phyloP scores from a whole-genome alignment of 2,888 invertebrate species.

The Drosophila sordidapex region DNA sequence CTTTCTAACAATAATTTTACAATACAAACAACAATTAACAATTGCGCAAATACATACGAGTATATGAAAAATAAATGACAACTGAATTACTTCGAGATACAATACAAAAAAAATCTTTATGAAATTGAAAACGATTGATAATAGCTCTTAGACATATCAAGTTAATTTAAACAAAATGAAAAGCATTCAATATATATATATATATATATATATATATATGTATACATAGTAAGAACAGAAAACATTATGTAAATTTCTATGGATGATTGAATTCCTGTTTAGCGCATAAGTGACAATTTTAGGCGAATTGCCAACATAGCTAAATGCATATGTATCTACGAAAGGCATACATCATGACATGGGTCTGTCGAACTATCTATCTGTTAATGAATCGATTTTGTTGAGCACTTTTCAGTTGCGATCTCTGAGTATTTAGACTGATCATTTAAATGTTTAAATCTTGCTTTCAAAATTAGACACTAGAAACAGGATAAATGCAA shows the following conservation, averaged over 20 bases:
- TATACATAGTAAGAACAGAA: constrained; percentile 33
- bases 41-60: constrained; percentile 4
- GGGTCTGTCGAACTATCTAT: constrained; percentile 11
- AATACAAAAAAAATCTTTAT: constrained; percentile 58
- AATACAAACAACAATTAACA: constrained; percentile 7
- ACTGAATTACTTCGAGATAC: constrained; percentile 62
- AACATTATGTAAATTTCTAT: constrained; percentile 44
- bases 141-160: constrained; percentile 85
- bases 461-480: constrained; percentile 16
- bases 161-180: constrained; percentile 74
- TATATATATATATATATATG: constrained; percentile 37
- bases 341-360: constrained; percentile 9
- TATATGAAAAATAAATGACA: constrained; percentile 28
- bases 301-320: constrained; percentile 25
- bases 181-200: constrained; percentile 41
- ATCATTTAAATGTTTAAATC: constrained; percentile 34
- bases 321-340: constrained; percentile 35
- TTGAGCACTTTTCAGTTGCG: constrained; percentile 24
- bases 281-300: constrained; percentile 67
- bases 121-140: constrained; percentile 84
- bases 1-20: constrained; percentile 55
- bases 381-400: constrained; percentile 7
- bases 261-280: constrained; percentile 68
- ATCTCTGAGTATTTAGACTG: constrained; percentile 61
- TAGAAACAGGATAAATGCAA: constrained; percentile 8